A percentile compares a stretch with the other conserved stretches of the same genome.
These are phyloP conservation scores for Cygnus buccinator DNA, from an alignment of 2,113 vertebrate species.

Conservation along the genomic window DNA sequence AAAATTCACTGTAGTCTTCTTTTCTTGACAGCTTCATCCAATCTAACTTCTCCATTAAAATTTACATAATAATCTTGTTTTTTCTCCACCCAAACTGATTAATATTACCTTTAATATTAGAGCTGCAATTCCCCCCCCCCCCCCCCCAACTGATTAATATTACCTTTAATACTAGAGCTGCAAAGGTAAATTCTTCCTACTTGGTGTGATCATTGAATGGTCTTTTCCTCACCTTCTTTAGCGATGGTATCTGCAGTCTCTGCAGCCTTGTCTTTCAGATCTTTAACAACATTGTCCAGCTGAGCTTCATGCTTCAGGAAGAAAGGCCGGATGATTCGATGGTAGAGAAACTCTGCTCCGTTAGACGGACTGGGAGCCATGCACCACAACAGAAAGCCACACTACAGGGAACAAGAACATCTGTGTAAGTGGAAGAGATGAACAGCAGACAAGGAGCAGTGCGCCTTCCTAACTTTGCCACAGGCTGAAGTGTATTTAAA, in stretches of 20 bases:
- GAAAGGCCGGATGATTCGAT: conserved; percentile 87
- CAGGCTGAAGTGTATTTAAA: neutral
- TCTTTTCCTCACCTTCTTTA: conserved; percentile 86
- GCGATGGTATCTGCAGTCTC: conserved; percentile 90
- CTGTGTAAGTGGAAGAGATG: fast-evolving
- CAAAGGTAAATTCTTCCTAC: neutral
- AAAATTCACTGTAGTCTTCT: neutral
- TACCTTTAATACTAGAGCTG: neutral
- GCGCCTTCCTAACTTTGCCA: neutral
- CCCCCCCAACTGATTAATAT: too few relatives aligned
- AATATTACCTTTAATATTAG: neutral
- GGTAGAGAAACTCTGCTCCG: conserved; percentile 88
- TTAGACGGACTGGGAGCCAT: conserved; percentile 93
- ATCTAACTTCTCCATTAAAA: neutral
- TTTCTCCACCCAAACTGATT: too few relatives aligned
- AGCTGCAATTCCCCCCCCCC: neutral
- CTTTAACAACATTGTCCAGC: conserved; percentile 86
- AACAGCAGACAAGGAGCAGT: neutral
- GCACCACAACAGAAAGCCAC: conserved; percentile 95
- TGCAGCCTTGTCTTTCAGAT: conserved; percentile 90
- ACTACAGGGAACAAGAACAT: conserved; percentile 72
- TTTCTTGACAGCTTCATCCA: neutral
- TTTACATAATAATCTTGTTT: too few relatives aligned
- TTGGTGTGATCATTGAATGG: neutral
- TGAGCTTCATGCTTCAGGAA: conserved; percentile 90